A percentile compares a stretch with the other conserved stretches of the same genome.
Evolutionary conservation across 2,888 invertebrate genomes (phyloP).

Genomic region (Cantharis rustica): DNA sequence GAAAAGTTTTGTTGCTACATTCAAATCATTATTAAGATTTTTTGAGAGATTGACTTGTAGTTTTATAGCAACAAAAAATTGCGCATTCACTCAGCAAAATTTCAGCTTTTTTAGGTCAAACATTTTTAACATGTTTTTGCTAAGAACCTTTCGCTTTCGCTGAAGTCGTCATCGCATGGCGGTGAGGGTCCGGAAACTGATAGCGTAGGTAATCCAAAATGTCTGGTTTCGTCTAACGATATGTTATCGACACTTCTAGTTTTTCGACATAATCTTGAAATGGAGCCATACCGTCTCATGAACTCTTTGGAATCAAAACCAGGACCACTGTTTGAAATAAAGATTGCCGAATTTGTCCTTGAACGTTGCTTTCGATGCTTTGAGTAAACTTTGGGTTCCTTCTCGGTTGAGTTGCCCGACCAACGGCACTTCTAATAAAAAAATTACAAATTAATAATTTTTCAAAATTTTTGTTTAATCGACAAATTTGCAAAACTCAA

Average conservation of each 20-base stretch:
- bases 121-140: not conserved
- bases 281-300: slow-evolving; percentile 77
- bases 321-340: slow-evolving; percentile 75
- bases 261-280: slow-evolving; percentile 78
- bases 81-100: not conserved
- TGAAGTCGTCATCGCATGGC: slow-evolving; percentile 66
- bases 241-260: slow-evolving; percentile 76
- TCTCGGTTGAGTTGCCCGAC: slow-evolving; percentile 40
- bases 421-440: slow-evolving; percentile 39
- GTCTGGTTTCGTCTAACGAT: slow-evolving; percentile 61
- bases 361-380: slow-evolving; percentile 69
- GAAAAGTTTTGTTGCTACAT: not conserved
- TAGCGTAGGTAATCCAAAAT: slow-evolving; percentile 75
- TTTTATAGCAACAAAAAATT: not conserved
- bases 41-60: no score
- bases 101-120: slow-evolving; percentile 5
- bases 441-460: not conserved
- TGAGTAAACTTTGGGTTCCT: slow-evolving; percentile 21
- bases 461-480: not conserved
- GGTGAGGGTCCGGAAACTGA: slow-evolving; percentile 82
- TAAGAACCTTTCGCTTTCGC: slow-evolving; percentile 29
- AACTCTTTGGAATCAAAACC: slow-evolving; percentile 83
- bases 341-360: slow-evolving; percentile 84
- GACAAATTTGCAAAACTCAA: not conserved
- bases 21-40: no score